A percentile compares a stretch with the other conserved stretches of the same genome.
These are phyloP conservation scores for Loripinus fragilis DNA, from an alignment of 2,888 invertebrate species.

Conservation along the genomic window DNA sequence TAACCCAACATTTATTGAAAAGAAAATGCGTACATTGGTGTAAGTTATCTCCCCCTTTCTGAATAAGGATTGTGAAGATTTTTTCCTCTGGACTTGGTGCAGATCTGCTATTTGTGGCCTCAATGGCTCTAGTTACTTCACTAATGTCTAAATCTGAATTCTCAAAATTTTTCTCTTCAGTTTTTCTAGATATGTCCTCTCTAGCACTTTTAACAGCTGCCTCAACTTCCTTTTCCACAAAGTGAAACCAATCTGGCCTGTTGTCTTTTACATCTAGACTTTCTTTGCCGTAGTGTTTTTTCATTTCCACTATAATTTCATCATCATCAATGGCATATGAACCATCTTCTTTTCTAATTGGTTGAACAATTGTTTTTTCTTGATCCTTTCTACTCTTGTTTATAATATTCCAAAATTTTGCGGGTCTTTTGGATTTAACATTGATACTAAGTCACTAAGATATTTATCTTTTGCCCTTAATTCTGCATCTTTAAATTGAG, in stretches of 20 bases:
- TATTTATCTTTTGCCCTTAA: background rate
- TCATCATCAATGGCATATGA: background rate
- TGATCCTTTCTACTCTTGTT: background rate
- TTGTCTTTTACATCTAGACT: background rate
- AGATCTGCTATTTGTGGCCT: background rate
- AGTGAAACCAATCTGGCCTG: background rate
- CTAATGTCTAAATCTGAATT: background rate
- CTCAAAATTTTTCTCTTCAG: background rate
- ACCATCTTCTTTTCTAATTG: background rate
- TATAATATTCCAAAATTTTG: background rate
- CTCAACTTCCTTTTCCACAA: background rate
- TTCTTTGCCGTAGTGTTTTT: background rate
- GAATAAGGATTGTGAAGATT: slow-evolving; percentile 12
- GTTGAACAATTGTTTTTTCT: background rate
- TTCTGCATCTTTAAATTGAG: background rate
- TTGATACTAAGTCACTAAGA: background rate
- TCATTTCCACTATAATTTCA: background rate
- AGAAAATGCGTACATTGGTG: too few relatives aligned
- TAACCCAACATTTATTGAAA: too few relatives aligned
- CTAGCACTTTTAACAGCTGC: background rate
- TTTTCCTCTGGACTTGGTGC: slow-evolving; percentile 17
- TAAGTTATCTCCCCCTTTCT: slow-evolving; percentile 4
- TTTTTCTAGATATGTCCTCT: background rate
- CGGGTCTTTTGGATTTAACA: background rate
- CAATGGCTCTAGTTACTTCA: background rate